A percentile compares a stretch with the other conserved stretches of the same genome.
Conservation (phyloP, 2,797 vertebrate genomes). For the Paguma larvata region DNA sequence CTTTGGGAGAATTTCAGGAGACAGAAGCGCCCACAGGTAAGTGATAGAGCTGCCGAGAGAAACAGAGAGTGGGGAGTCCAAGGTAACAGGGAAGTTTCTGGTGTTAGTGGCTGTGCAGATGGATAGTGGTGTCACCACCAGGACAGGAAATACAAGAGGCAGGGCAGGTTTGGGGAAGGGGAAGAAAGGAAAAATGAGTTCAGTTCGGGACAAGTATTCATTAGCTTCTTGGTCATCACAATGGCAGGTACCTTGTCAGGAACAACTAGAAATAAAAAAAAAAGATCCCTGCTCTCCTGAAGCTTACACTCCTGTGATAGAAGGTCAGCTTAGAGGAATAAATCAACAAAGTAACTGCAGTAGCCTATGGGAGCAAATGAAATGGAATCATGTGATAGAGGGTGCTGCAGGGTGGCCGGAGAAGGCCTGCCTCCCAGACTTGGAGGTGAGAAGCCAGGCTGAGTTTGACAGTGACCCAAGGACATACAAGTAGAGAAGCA, state of each 20-base stretch:
- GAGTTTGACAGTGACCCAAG: not conserved
- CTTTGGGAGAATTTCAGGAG: not conserved
- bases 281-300: not conserved
- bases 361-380: not conserved
- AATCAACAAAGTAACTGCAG: not conserved
- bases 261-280: not conserved
- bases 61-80: not conserved
- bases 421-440: not conserved
- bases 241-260: not conserved
- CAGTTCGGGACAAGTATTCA: not conserved
- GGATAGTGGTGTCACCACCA: not conserved
- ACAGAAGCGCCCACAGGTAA: not conserved
- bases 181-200: not conserved
- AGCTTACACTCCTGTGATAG: not conserved
- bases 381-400: not conserved
- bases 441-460: constrained; percentile 34
- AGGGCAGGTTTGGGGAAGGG: constrained; percentile 23
- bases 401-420: not conserved
- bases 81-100: not conserved
- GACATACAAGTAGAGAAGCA: not conserved
- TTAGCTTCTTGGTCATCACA: not conserved
- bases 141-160: constrained; percentile 43
- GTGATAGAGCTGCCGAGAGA: not conserved
- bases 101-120: not conserved
- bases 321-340: not conserved